Base-by-base conservation (phyloP, 2,888 invertebrate species). In the Agrotis clavis region DNA sequence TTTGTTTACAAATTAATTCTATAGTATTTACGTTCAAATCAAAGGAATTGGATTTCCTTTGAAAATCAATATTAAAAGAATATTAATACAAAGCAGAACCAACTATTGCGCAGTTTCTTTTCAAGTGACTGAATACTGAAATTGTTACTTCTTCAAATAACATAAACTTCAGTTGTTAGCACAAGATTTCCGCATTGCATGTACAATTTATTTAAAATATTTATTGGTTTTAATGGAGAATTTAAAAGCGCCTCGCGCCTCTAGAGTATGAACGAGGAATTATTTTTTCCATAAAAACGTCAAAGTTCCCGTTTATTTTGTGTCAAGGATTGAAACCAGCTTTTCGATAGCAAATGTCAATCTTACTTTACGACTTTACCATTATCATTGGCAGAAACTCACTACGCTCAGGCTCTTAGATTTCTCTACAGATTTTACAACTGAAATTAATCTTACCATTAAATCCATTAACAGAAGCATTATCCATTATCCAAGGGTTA, bases 401-500 rank as follows among this genome's bases (percentile, higher is more conserved):
- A 57, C 35, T n/a, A 11, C n/a, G n/a, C 11, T n/a, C n/a, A 35
- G 6, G 14, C 19, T 3, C 35, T 35, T 3, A 13, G 11, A 63
- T 66, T 76, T 60, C 60, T 25, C 47, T 48, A 21, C 6, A 41
- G 48, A 73, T 73, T 67, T 45, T 63, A 21, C 50, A 59, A 54
- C 48, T 67, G 25, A 48, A 76, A 64, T 77, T 35, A 77, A 77
- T 76, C 77, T 72, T 60, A 41, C 35, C 50, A 41, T 59, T 56
- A 63, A 77, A 59, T 78, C 62, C 21, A 59, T 66, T 48, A 54
- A 60, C 56, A 56, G 70, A 60, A 18, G 63, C 13, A 74, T 62
- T 59, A 35, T 21, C 66, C 54, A 64, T 74, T 78, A 74, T 78
- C 54, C 21, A n/a, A 70, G 35, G 54, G 70, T 71, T 66, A 79